Evolutionary conservation across 2,113 vertebrate genomes (phyloP).

Genomic region (Eidolon helvum): DNA sequence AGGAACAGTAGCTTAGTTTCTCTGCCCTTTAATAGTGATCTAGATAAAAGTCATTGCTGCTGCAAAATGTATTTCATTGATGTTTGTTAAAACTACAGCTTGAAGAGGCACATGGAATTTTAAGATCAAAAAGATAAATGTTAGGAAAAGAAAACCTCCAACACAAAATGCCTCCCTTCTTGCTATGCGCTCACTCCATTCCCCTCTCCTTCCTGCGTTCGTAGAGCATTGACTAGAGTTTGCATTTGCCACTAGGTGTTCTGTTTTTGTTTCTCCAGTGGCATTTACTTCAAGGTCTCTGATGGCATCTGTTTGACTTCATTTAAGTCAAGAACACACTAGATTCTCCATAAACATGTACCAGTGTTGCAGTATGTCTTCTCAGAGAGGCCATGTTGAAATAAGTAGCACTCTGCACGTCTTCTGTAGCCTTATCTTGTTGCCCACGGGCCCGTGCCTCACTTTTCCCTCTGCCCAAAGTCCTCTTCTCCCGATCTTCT

Average conservation of each 20-base stretch:
- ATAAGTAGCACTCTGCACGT: background rate
- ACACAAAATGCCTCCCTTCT: background rate
- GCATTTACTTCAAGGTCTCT: background rate
- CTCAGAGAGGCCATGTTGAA: background rate
- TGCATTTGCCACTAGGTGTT: background rate
- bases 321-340: background rate
- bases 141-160: background rate
- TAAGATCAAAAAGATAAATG: slow-evolving; percentile 55
- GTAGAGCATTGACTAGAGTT: background rate
- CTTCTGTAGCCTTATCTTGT: background rate
- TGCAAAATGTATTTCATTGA: background rate
- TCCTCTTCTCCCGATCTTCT: background rate
- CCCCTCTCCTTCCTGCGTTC: background rate
- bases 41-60: slow-evolving; percentile 37
- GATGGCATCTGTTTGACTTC: background rate
- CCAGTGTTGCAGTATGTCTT: background rate
- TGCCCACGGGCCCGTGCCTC: background rate
- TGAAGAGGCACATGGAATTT: slow-evolving; percentile 37
- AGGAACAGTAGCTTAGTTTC: slow-evolving; percentile 8
- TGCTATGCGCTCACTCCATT: fast-evolving
- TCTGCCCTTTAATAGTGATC: background rate
- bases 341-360: background rate
- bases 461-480: background rate
- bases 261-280: background rate
- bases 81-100: slow-evolving; percentile 40